Base-by-base conservation (phyloP, 2,797 vertebrate species). In the Podargus strigoides region DNA sequence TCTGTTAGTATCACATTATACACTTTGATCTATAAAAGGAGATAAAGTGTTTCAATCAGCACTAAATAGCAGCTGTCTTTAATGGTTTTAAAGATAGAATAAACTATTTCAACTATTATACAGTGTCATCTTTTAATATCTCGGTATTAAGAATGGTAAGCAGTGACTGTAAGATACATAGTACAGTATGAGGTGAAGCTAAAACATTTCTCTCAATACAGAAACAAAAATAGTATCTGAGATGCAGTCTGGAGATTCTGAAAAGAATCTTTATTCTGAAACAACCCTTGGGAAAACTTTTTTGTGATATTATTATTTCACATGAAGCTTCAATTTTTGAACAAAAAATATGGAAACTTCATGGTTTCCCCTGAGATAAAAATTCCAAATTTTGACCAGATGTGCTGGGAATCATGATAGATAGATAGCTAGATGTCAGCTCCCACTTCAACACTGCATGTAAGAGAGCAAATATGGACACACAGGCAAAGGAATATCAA, bases 1-100 rank as follows among this genome's bases (percentile, higher is more conserved):
- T 26, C 18, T 50, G 36, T 62, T 58, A 77, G 36, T 89, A 80
- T 56, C 60, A 85, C 27, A 37, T n/a, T 44, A 87, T 37, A 37
- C 4, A 4, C 52, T 95, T 92, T 92, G 89, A 92, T 93, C 64
- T 95, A 49, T 74, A 92, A 74, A 93, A 95, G 78, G 18, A 85
- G 46, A 39, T 55, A 67, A 89, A 47, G 62, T 60, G 73, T 90
- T 94, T 92, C 85, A 90, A 74, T 94, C 91, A 94, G 32, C 75
- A 87, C 85, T 64, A 64, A 94, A 77, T 49, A 94, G 37, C 94
- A 96, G 89, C 64, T 96, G 94, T 74, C 82, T 91, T 85, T 91
- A 80, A 85, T 42, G 52, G 52, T 39, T 89, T 92, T 91, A 96
- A 96, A 95, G 87, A 94, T 91, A 75, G 75, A 74, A 74, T 85